phyloP scores from a whole-genome alignment of 2,113 vertebrate genomes.

The Porphyrio hochstetteri region DNA sequence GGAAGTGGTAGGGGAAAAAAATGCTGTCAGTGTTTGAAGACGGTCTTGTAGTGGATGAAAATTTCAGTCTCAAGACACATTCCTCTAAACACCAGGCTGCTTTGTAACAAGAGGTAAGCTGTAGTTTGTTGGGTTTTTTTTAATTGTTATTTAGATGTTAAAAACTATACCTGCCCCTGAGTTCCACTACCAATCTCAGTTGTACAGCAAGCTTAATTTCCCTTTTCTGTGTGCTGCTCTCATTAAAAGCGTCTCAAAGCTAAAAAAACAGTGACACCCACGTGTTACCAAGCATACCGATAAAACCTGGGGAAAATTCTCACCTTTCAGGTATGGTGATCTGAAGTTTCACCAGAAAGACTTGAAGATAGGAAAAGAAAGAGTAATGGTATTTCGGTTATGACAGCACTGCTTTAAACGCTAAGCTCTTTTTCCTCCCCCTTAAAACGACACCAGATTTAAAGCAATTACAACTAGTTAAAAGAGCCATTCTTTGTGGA shows the following conservation, averaged over 20 bases:
- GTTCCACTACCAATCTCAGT: not conserved
- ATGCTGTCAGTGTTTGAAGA: not conserved
- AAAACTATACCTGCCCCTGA: not conserved
- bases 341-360: not conserved
- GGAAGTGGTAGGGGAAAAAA: not conserved
- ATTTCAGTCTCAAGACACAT: not conserved
- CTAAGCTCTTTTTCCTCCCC: not conserved
- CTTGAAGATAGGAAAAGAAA: not conserved
- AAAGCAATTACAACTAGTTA: constrained; percentile 1
- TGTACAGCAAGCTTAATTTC: not conserved
- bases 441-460: not conserved
- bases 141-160: not conserved
- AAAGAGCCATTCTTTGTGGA: not conserved
- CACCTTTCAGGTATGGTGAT: not conserved
- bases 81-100: not conserved
- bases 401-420: not conserved
- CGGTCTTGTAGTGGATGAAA: not conserved
- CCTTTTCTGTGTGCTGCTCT: not conserved
- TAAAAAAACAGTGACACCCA: not conserved
- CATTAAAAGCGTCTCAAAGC: not conserved
- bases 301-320: not conserved
- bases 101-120: not conserved
- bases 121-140: not conserved
- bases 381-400: not conserved
- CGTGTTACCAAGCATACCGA: not conserved